Evolutionary conservation across 2,888 invertebrate species (phyloP).

Genomic region (Ditula angustiorana): DNA sequence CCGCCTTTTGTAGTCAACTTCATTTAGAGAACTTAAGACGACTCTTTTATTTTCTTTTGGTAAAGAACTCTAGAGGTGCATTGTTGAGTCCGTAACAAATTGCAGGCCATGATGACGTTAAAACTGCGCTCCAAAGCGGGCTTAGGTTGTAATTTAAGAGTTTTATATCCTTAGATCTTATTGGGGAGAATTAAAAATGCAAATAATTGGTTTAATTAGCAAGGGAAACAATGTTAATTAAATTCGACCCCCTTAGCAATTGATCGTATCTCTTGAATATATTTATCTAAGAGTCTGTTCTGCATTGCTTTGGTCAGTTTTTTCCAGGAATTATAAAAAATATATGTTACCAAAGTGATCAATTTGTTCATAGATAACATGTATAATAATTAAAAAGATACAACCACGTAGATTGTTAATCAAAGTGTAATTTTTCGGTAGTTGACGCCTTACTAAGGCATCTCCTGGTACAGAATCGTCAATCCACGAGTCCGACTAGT

Average conservation of each 20-base stretch:
- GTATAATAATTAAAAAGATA: too few species aligned
- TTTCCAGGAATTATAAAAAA: too few species aligned
- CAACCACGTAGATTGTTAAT: too few species aligned
- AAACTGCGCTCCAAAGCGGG: constrained; percentile 60
- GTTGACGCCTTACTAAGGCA: too few species aligned
- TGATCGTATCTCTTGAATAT: not conserved
- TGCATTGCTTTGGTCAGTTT: too few species aligned
- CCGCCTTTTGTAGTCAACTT: constrained; percentile 84
- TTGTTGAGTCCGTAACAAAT: constrained; percentile 84
- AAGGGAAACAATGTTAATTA: not conserved
- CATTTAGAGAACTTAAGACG: constrained; percentile 81
- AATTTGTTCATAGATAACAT: too few species aligned
- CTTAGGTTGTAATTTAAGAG: constrained; percentile 72
- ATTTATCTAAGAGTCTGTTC: not conserved
- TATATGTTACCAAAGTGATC: too few species aligned
- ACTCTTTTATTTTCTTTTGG: constrained; percentile 75
- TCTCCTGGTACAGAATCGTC: too few species aligned
- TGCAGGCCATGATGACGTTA: constrained; percentile 80
- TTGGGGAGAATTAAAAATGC: constrained; percentile 26
- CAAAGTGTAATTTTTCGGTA: too few species aligned
- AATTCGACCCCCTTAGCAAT: not conserved
- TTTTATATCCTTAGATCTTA: constrained; percentile 37
- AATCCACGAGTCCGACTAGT: too few species aligned
- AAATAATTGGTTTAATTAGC: constrained; percentile 30
- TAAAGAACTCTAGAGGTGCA: constrained; percentile 81